Percentiles rank a stretch among this genome's conserved stretches.
Evolutionary conservation across 2,888 invertebrate genomes (phyloP).

Genomic region (Ophraella communa): DNA sequence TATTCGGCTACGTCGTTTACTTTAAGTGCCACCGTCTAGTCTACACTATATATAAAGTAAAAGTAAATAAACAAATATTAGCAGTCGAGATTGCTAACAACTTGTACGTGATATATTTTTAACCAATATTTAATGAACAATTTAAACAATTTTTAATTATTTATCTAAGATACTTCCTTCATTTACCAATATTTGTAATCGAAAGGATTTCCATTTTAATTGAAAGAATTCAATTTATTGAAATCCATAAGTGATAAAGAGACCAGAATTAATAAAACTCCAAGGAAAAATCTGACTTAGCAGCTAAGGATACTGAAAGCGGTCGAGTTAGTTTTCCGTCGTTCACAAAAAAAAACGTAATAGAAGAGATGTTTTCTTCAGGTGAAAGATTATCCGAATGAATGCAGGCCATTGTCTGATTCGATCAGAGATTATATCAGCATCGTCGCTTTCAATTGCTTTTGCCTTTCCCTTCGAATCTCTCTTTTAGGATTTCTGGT

Average conservation of each 20-base stretch:
- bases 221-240: no score
- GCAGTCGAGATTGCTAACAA: no score
- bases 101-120: no score
- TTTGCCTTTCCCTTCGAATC: slow-evolving; percentile 1
- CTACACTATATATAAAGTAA: no score
- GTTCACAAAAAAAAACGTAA: not conserved
- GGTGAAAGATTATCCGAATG: slow-evolving; percentile 21
- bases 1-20: no score
- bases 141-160: no score
- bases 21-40: no score
- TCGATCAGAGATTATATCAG: slow-evolving; percentile 26
- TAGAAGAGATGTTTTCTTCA: slow-evolving; percentile 14
- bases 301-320: not conserved
- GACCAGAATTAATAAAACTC: not conserved
- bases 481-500: slow-evolving; percentile 1
- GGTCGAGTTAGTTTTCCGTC: not conserved
- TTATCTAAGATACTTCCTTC: no score
- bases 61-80: no score
- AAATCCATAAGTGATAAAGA: not conserved
- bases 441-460: slow-evolving; percentile 29
- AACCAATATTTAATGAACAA: no score
- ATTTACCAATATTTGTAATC: no score
- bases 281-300: not conserved
- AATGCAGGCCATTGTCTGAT: slow-evolving; percentile 26
- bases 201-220: no score